Conservation (phyloP, 2,113 vertebrate genomes). For the Poeciliopsis turrubarensis region DNA sequence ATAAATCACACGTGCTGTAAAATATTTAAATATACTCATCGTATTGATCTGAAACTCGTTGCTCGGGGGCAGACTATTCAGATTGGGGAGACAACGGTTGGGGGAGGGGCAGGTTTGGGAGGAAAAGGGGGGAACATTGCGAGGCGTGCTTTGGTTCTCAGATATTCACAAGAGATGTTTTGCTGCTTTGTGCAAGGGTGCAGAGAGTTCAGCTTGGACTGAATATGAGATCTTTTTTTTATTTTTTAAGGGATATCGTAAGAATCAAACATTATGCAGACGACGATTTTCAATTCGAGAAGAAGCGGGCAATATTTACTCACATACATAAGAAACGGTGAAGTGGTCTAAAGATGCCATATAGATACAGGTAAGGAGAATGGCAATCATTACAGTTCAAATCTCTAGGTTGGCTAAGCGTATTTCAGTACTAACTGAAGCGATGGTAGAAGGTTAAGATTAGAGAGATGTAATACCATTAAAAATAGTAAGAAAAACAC, state of each 20-base stretch:
- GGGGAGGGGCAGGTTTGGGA: not conserved
- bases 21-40: constrained; percentile 54
- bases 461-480: constrained; percentile 82
- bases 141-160: constrained; percentile 77
- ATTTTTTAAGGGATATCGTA: constrained; percentile 55
- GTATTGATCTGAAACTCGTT: constrained; percentile 55
- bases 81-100: not conserved
- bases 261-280: constrained; percentile 75
- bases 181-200: constrained; percentile 76
- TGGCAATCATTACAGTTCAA: constrained; percentile 82
- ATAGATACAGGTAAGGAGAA: constrained; percentile 82
- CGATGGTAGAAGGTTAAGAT: constrained; percentile 83
- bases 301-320: constrained; percentile 74
- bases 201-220: constrained; percentile 70
- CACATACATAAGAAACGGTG: constrained; percentile 73
- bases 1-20: constrained; percentile 67
- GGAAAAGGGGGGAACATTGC: constrained; percentile 6
- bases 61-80: constrained; percentile 40
- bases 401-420: constrained; percentile 83
- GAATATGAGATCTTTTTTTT: constrained; percentile 44
- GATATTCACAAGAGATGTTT: constrained; percentile 66
- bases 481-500: constrained; percentile 81
- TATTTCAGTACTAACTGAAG: constrained; percentile 84
- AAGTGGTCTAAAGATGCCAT: constrained; percentile 82
- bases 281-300: constrained; percentile 62